These are phyloP conservation scores for Zosterops hypoxanthus DNA, from an alignment of 2,113 vertebrate species.

Conservation along the genomic window DNA sequence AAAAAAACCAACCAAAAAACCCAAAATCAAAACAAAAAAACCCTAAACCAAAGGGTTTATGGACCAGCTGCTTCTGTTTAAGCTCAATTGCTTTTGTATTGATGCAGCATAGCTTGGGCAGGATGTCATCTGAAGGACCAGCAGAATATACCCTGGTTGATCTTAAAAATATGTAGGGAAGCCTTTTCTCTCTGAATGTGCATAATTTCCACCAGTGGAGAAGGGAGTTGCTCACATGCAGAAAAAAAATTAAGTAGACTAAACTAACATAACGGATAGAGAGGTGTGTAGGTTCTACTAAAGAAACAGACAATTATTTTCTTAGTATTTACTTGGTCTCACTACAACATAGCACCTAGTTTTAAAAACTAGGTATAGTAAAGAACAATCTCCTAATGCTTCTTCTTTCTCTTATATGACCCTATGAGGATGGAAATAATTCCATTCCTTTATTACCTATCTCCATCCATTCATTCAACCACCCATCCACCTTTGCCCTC, in stretches of 20 bases:
- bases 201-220: background rate
- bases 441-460: slow-evolving; percentile 54
- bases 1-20: background rate
- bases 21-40: background rate
- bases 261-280: background rate
- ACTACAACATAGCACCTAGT: background rate
- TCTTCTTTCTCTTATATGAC: slow-evolving; percentile 57
- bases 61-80: slow-evolving; percentile 71
- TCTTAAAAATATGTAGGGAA: slow-evolving; percentile 28
- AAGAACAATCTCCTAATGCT: slow-evolving; percentile 45
- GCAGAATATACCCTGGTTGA: slow-evolving; percentile 24
- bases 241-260: background rate
- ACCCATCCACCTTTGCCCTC: background rate
- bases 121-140: slow-evolving; percentile 51
- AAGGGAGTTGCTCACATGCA: background rate
- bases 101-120: slow-evolving; percentile 29
- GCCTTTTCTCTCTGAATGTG: background rate
- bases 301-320: background rate
- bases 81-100: slow-evolving; percentile 51
- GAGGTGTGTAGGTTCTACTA: background rate
- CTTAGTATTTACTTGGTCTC: slow-evolving; percentile 18
- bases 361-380: slow-evolving; percentile 41
- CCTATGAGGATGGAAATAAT: slow-evolving; percentile 47
- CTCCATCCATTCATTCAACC: background rate
- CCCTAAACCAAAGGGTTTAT: background rate